These are phyloP conservation scores for Acridotheres tristis DNA, from an alignment of 2,797 vertebrate species.

Conservation along the genomic window DNA sequence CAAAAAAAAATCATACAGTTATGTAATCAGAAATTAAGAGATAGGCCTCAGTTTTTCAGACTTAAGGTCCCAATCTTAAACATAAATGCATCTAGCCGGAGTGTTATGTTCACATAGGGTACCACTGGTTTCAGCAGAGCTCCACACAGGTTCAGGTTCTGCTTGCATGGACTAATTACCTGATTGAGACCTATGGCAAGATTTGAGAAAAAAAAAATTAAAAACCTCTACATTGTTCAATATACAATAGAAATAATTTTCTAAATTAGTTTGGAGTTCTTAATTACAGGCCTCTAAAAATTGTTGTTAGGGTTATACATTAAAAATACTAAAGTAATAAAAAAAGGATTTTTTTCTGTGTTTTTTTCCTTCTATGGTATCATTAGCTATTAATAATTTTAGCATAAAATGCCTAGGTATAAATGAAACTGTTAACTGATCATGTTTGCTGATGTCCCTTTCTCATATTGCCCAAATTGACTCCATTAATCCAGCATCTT, in stretches of 20 bases:
- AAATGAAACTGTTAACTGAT: slow-evolving; percentile 78
- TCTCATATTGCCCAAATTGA: neutral
- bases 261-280: slow-evolving; percentile 72
- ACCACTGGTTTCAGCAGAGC: slow-evolving; percentile 29
- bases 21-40: neutral
- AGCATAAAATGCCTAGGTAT: slow-evolving; percentile 78
- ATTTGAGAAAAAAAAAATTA: slow-evolving; percentile 52
- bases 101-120: neutral
- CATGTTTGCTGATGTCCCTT: slow-evolving; percentile 66
- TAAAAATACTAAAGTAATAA: slow-evolving; percentile 72
- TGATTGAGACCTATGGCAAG: slow-evolving; percentile 54
- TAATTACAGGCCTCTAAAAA: slow-evolving; percentile 72
- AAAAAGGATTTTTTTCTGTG: neutral
- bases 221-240: slow-evolving; percentile 58
- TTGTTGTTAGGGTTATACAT: slow-evolving; percentile 76
- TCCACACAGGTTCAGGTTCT: neutral
- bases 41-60: neutral
- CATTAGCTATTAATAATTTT: slow-evolving; percentile 80
- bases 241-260: slow-evolving; percentile 57
- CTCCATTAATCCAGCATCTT: slow-evolving; percentile 80
- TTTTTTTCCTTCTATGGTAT: slow-evolving; percentile 71
- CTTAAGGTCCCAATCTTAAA: neutral
- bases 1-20: neutral
- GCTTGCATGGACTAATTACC: neutral
- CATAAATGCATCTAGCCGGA: neutral